Conservation (phyloP, 2,113 vertebrate genomes). For the Tiliqua scincoides region DNA sequence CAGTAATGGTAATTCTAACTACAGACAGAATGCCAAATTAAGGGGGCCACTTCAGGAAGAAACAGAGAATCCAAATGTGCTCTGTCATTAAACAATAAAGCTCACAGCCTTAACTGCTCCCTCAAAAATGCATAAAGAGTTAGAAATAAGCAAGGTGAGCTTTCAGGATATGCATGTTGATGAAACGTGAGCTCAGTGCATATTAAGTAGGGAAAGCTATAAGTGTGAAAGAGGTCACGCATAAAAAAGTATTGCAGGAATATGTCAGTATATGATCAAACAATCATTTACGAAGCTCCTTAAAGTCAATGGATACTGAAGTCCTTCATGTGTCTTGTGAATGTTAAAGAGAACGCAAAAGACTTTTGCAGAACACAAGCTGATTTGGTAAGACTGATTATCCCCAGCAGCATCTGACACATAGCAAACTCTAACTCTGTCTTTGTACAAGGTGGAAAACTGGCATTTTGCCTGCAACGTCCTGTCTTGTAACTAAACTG, state of each 20-base stretch:
- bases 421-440: neutral
- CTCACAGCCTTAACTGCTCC: neutral
- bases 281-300: neutral
- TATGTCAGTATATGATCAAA: neutral
- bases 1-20: neutral
- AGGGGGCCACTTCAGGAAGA: neutral
- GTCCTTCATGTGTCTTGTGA: accelerated
- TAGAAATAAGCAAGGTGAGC: neutral
- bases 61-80: accelerated
- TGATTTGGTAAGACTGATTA: accelerated
- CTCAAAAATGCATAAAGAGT: neutral
- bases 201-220: accelerated
- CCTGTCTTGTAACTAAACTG: neutral
- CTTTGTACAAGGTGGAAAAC: neutral
- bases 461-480: neutral
- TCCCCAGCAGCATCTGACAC: accelerated
- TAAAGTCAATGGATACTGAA: accelerated
- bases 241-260: neutral
- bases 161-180: neutral
- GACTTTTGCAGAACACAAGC: neutral
- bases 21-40: slow-evolving; percentile 21
- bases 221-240: neutral
- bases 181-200: accelerated
- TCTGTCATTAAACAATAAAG: slow-evolving; percentile 24
- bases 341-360: accelerated